Conservation (phyloP, 2,888 invertebrate species). For the Clanis bilineata region DNA sequence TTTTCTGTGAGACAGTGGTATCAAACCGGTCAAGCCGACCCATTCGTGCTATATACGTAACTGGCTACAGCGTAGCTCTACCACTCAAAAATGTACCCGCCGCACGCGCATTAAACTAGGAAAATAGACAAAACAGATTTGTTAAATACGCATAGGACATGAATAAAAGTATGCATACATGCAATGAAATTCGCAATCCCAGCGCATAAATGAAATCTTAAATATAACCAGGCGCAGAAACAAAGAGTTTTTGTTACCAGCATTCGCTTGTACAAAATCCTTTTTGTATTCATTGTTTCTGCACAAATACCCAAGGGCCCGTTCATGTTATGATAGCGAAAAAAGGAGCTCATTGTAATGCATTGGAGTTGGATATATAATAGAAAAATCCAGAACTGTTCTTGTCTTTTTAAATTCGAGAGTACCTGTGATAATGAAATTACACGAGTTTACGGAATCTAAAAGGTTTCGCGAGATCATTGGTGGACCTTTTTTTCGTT, state of each 20-base stretch:
- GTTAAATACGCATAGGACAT: background rate
- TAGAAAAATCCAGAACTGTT: constrained; percentile 23
- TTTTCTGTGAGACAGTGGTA: too few relatives aligned
- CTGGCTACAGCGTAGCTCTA: too few relatives aligned
- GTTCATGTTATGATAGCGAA: constrained; percentile 42
- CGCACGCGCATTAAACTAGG: too few relatives aligned
- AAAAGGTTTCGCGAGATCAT: constrained; percentile 3
- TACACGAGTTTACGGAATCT: background rate
- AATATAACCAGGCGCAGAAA: constrained; percentile 19
- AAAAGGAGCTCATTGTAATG: constrained; percentile 46
- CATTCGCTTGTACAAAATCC: constrained; percentile 25
- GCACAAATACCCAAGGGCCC: constrained; percentile 36
- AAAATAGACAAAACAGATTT: background rate
- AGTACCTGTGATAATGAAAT: constrained; percentile 14
- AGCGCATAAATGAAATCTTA: constrained; percentile 21
- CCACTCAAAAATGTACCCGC: too few relatives aligned
- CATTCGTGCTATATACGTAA: too few relatives aligned
- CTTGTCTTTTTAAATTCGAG: constrained; percentile 13
- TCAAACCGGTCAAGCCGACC: too few relatives aligned
- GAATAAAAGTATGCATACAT: background rate
- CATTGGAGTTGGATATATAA: constrained; percentile 37
- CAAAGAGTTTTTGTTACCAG: constrained; percentile 21
- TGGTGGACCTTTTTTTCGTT: background rate
- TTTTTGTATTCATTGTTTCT: constrained; percentile 51
- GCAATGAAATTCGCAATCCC: background rate